Conservation (phyloP, 2,797 vertebrate species). For the Tragopan temminckii region DNA sequence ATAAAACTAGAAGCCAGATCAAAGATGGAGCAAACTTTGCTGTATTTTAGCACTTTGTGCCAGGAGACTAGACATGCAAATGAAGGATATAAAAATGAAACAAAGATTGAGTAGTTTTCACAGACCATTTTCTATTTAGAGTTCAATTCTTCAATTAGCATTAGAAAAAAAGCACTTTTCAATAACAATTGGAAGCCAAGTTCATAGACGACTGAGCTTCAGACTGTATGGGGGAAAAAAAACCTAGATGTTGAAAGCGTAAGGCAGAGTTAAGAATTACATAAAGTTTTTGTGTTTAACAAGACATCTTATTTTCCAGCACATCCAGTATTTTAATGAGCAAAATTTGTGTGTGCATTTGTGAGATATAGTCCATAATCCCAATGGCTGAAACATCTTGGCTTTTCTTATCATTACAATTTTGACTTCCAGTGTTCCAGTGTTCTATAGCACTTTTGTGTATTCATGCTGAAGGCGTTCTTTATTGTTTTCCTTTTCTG, state of each 20-base stretch:
- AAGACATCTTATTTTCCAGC: background rate
- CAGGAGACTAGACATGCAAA: background rate
- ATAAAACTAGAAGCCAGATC: background rate
- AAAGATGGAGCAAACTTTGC: background rate
- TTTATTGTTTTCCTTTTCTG: background rate
- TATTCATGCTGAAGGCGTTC: background rate
- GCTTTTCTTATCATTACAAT: background rate
- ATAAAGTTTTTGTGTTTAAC: background rate
- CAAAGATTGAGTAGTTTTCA: background rate
- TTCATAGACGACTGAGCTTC: background rate
- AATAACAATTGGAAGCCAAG: background rate
- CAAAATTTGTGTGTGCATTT: background rate
- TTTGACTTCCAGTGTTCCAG: background rate
- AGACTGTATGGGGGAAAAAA: accelerated
- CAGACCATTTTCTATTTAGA: background rate
- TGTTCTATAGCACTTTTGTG: background rate
- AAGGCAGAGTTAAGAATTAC: background rate
- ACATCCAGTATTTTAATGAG: background rate
- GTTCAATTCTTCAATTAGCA: background rate
- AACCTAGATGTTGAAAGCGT: background rate
- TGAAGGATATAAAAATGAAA: background rate
- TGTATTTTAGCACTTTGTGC: background rate
- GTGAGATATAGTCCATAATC: background rate
- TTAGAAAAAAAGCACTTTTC: background rate
- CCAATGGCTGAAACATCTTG: background rate